Conservation (phyloP, 2,113 vertebrate genomes). For the Bungarus multicinctus region DNA sequence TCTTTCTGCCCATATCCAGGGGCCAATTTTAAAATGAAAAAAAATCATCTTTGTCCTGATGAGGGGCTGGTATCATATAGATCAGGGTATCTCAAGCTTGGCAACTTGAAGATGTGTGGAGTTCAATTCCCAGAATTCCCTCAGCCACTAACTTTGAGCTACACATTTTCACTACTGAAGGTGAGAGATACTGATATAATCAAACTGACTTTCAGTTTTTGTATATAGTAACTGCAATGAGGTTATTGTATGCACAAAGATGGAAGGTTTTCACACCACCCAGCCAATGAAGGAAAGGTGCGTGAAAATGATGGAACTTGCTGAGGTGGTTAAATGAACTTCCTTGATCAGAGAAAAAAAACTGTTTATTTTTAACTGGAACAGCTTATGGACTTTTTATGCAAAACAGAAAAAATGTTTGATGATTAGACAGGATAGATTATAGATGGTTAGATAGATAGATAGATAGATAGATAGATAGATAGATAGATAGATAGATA, state of each 20-base stretch:
- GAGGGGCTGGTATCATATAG: background rate
- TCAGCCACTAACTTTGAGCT: background rate
- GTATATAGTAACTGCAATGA: background rate
- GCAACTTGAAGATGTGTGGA: background rate
- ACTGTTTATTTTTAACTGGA: background rate
- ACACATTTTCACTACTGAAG: background rate
- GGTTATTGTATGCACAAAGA: background rate
- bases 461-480: too few relatives aligned
- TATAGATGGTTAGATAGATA: too few relatives aligned
- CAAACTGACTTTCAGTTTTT: background rate
- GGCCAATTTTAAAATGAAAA: background rate
- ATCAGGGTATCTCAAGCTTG: background rate
- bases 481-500: too few relatives aligned
- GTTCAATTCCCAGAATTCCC: background rate
- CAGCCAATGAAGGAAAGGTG: background rate
- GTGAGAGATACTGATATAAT: background rate
- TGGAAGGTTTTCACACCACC: background rate
- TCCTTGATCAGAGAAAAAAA: background rate
- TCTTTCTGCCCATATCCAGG: background rate
- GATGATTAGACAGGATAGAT: background rate
- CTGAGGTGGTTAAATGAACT: background rate
- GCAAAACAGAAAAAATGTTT: background rate
- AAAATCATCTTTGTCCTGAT: background rate
- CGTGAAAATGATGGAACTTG: background rate
- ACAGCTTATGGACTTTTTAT: background rate